Conservation (phyloP, 2,113 vertebrate genomes). For the Oxyruncus cristatus region DNA sequence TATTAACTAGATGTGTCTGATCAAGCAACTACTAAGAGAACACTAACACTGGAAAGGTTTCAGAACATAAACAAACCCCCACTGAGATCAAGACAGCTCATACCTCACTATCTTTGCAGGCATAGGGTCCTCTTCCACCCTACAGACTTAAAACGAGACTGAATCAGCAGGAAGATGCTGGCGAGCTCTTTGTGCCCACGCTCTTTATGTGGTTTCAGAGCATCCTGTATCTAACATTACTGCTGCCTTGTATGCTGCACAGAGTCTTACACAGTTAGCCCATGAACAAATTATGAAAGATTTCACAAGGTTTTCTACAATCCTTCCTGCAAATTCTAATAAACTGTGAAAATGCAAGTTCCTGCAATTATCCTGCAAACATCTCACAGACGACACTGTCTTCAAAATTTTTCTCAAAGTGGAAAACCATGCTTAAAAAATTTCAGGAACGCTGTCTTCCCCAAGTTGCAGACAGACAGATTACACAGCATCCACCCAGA, state of each 20-base stretch:
- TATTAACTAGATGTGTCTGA: not conserved
- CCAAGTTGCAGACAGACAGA: not conserved
- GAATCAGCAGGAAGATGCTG: not conserved
- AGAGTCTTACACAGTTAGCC: not conserved
- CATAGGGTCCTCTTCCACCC: not conserved
- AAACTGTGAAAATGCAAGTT: not conserved
- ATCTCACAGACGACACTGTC: not conserved
- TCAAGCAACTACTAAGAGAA: not conserved
- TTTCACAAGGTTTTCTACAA: not conserved
- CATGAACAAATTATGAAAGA: not conserved
- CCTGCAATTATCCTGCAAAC: not conserved
- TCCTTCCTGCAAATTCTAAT: not conserved
- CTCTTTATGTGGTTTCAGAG: not conserved
- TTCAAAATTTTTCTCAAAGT: not conserved
- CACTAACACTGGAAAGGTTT: constrained; percentile 19
- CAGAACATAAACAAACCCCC: not conserved
- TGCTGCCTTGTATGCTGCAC: not conserved
- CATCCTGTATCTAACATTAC: not conserved
- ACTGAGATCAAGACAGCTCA: not conserved
- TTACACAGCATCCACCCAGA: not conserved
- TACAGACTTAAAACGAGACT: not conserved
- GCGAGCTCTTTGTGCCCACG: not conserved
- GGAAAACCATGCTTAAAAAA: not conserved
- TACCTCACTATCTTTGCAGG: not conserved
- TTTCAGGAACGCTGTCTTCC: not conserved